Evolutionary conservation across 1,140 invertebrate species (phyloP).

Genomic region (Zaprionus tsacasi): DNA sequence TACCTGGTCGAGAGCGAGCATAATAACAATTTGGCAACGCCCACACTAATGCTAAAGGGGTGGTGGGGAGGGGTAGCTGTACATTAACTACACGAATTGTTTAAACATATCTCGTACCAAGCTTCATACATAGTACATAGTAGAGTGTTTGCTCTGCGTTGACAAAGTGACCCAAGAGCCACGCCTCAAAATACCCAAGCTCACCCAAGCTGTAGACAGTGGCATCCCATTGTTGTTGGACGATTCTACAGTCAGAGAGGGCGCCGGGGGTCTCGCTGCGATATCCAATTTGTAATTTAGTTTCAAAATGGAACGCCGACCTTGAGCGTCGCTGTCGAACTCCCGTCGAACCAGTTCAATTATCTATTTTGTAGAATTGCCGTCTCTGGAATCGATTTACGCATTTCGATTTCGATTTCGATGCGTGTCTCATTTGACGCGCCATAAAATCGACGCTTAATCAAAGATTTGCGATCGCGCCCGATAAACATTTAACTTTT

Average conservation of each 20-base stretch:
- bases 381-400: slow-evolving; percentile 8
- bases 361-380: slow-evolving; percentile 39
- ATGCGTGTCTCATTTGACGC: slow-evolving; percentile 57
- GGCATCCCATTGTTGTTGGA: slow-evolving; percentile 50
- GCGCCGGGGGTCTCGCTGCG: slow-evolving; percentile 14
- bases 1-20: slow-evolving; percentile 7
- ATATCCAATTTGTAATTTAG: slow-evolving; percentile 51
- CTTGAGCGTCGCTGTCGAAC: slow-evolving; percentile 51
- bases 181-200: neutral
- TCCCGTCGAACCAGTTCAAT: slow-evolving; percentile 49
- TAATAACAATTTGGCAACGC: slow-evolving; percentile 47
- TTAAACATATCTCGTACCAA: slow-evolving; percentile 22
- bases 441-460: slow-evolving; percentile 52
- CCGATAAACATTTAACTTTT: slow-evolving; percentile 68
- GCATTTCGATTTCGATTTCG: slow-evolving; percentile 1
- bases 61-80: neutral
- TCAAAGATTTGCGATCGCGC: slow-evolving; percentile 49
- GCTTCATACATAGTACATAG: too few species aligned
- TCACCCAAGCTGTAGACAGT: slow-evolving; percentile 46
- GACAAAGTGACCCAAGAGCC: slow-evolving; percentile 10
- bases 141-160: slow-evolving; percentile 2
- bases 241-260: neutral
- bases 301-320: slow-evolving; percentile 62
- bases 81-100: slow-evolving; percentile 1
- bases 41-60: slow-evolving; percentile 19